Percentiles rank a stretch among this genome's conserved stretches.
Conservation (phyloP, 2,113 vertebrate genomes). For the Balaenoptera acutorostrata region DNA sequence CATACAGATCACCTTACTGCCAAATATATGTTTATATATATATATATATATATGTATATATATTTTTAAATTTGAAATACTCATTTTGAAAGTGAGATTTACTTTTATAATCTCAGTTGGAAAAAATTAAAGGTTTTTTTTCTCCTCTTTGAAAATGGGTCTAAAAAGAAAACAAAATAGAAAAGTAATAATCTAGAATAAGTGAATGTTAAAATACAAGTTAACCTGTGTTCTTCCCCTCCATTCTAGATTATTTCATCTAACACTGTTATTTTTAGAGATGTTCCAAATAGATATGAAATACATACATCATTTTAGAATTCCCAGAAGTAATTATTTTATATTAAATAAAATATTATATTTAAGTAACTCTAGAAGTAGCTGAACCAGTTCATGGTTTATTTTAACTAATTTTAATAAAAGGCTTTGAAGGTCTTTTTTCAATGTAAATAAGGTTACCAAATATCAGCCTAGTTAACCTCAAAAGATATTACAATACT, state of each 20-base stretch:
- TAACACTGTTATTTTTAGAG: background rate
- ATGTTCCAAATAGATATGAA: background rate
- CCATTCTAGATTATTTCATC: background rate
- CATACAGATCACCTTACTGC: background rate
- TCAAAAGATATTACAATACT: slow-evolving; percentile 67
- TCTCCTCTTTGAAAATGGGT: background rate
- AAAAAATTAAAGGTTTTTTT: background rate
- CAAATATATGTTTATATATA: background rate
- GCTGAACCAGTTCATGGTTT: slow-evolving; percentile 64
- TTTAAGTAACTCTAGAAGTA: slow-evolving; percentile 51
- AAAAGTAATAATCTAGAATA: background rate
- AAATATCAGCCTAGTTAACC: slow-evolving; percentile 49
- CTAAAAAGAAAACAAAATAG: background rate
- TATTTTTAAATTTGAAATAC: background rate
- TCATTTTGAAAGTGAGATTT: slow-evolving; percentile 17
- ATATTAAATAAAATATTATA: slow-evolving; percentile 60
- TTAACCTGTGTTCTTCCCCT: background rate
- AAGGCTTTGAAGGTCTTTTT: slow-evolving; percentile 62
- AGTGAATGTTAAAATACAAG: background rate
- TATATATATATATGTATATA: background rate
- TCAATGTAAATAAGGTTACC: slow-evolving; percentile 65
- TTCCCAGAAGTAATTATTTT: slow-evolving; percentile 50
- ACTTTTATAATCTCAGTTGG: background rate
- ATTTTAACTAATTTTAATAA: slow-evolving; percentile 70
- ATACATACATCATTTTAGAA: slow-evolving; percentile 40